Conservation (phyloP, 2,113 vertebrate genomes). For the Nycticorax nycticorax region DNA sequence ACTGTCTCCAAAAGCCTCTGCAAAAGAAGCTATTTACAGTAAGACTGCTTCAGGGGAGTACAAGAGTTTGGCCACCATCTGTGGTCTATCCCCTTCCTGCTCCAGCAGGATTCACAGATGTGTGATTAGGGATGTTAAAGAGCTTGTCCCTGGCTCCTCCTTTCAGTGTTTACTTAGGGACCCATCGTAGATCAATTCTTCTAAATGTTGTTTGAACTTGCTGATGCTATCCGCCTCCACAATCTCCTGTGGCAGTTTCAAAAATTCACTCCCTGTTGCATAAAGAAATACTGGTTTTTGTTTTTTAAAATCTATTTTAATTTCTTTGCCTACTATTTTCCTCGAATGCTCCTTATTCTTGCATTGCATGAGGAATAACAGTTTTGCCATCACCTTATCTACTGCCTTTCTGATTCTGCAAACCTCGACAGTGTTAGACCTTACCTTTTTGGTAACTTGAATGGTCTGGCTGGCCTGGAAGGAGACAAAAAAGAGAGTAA, state of each 20-base stretch:
- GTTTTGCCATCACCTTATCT: background rate
- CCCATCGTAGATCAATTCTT: background rate
- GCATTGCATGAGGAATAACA: background rate
- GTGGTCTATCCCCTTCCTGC: background rate
- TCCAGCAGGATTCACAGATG: background rate
- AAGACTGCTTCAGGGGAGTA: background rate
- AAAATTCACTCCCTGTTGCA: background rate
- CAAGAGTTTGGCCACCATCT: background rate
- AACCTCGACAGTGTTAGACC: background rate
- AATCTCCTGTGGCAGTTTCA: background rate
- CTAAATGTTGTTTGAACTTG: background rate
- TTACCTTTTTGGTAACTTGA: conserved; percentile 97
- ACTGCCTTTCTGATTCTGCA: background rate
- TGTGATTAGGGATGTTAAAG: background rate
- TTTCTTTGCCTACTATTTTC: background rate
- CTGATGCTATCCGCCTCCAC: background rate
- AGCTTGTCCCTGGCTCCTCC: background rate
- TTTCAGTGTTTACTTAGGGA: background rate
- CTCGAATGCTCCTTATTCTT: background rate
- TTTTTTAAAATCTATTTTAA: background rate
- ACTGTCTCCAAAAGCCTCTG: background rate
- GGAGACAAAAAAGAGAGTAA: conserved; percentile 64
- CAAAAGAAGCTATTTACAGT: background rate
- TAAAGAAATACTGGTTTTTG: background rate
- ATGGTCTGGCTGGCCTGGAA: conserved; percentile 86